phyloP scores from a whole-genome alignment of 1,140 invertebrate genomes.

The Metopolophium dirhodum region DNA sequence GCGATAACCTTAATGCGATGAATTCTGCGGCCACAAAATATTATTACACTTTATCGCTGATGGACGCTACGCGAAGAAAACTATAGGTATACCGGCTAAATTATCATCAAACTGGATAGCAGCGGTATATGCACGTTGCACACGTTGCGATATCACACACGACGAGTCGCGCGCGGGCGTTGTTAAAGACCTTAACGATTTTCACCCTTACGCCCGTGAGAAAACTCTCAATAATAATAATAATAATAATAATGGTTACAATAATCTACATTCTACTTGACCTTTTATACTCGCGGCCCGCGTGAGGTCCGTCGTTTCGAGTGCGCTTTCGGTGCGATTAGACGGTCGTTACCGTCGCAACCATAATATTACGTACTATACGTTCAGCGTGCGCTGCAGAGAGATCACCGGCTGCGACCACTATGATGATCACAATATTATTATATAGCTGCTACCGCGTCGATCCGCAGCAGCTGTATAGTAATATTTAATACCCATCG shows the following conservation, averaged over 20 bases:
- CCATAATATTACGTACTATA: background rate
- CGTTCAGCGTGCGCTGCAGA: background rate
- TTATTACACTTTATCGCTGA: background rate
- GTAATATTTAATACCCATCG: background rate
- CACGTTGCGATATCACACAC: background rate
- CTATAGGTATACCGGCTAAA: background rate
- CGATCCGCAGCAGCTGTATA: too few relatives aligned
- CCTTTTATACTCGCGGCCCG: constrained; percentile 15
- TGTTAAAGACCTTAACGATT: constrained; percentile 40
- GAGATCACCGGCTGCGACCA: background rate
- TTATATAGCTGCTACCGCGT: too few relatives aligned
- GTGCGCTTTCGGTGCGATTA: background rate
- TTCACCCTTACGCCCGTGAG: background rate
- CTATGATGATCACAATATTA: background rate
- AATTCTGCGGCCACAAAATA: background rate
- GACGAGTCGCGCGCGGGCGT: background rate
- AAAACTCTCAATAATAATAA: constrained; percentile 33
- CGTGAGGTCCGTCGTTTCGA: background rate
- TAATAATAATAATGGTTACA: constrained; percentile 22
- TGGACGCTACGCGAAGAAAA: background rate
- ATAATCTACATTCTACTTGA: constrained; percentile 19
- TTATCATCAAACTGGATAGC: background rate
- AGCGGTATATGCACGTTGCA: background rate
- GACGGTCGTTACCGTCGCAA: background rate
- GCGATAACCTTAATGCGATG: background rate